A percentile compares a stretch with the other conserved stretches of the same genome.
phyloP scores from a whole-genome alignment of 2,797 vertebrate species.

The Rhincodon typus region DNA sequence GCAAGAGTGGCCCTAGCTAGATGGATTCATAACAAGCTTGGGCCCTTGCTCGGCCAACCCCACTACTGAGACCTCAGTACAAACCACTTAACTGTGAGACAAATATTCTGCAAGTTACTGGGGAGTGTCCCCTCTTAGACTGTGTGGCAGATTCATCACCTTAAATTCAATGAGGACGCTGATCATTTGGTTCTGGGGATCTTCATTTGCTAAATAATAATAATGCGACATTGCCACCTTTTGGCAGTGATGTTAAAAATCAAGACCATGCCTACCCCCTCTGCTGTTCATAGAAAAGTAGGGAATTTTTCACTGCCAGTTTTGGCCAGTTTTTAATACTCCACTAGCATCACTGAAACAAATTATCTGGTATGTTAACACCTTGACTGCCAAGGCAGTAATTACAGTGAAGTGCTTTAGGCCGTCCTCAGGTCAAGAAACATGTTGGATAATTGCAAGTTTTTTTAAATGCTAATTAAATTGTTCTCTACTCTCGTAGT shows the following conservation, averaged over 20 bases:
- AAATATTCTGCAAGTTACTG: too few relatives aligned
- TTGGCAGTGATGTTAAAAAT: background rate
- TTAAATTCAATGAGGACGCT: too few relatives aligned
- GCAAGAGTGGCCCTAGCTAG: too few relatives aligned
- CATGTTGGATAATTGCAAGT: background rate
- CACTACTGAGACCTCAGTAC: too few relatives aligned
- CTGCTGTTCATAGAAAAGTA: background rate
- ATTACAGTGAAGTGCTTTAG: background rate
- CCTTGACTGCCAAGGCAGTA: background rate
- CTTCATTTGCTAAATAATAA: too few relatives aligned
- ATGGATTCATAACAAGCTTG: too few relatives aligned
- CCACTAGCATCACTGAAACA: background rate
- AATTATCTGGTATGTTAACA: background rate
- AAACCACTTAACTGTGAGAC: too few relatives aligned
- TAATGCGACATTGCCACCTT: background rate
- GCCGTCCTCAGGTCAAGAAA: background rate
- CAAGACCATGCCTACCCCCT: background rate
- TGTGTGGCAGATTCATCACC: too few relatives aligned
- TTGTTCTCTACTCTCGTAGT: background rate
- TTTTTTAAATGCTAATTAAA: background rate
- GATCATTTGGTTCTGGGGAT: too few relatives aligned
- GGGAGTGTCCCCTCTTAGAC: too few relatives aligned
- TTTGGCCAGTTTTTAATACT: background rate
- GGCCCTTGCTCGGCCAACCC: too few relatives aligned
- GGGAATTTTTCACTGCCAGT: too few relatives aligned